Evolutionary conservation across 2,888 invertebrate species (phyloP).

Genomic region (Chrysomela aeneicollis): DNA sequence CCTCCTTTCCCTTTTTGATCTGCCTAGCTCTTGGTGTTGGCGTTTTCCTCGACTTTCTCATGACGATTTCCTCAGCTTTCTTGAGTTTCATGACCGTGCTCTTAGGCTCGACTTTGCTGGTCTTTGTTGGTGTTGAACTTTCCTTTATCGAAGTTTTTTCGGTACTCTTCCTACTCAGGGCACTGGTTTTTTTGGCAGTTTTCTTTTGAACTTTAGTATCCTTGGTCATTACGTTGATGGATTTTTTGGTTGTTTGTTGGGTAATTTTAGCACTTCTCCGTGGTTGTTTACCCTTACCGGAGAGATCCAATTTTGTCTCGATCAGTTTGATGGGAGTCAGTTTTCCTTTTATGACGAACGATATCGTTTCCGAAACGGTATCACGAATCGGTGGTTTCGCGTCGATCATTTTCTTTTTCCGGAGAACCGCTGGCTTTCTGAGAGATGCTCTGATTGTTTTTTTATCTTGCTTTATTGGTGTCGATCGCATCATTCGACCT

Average conservation of each 20-base stretch:
- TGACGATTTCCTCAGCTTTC: constrained; percentile 24
- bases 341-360: constrained; percentile 59
- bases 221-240: constrained; percentile 37
- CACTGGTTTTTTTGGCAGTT: constrained; percentile 49
- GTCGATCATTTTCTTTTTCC: constrained; percentile 49
- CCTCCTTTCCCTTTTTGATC: constrained; percentile 50
- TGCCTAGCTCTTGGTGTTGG: constrained; percentile 41
- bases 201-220: constrained; percentile 46
- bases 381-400: constrained; percentile 49
- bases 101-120: constrained; percentile 16
- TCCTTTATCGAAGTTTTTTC: constrained; percentile 26
- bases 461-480: constrained; percentile 31
- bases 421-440: constrained; percentile 39
- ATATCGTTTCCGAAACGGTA: constrained; percentile 58
- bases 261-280: constrained; percentile 27
- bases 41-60: constrained; percentile 10
- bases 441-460: constrained; percentile 28
- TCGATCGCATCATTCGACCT: constrained; percentile 32
- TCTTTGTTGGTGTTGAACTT: constrained; percentile 21
- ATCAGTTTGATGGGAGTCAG: constrained; percentile 53
- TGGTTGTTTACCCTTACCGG: constrained; percentile 38
- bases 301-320: constrained; percentile 38
- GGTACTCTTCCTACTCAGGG: constrained; percentile 37
- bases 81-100: constrained; percentile 34
- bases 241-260: constrained; percentile 29